Evolutionary conservation across 2,797 vertebrate species (phyloP).

Genomic region (Staurois parvus): DNA sequence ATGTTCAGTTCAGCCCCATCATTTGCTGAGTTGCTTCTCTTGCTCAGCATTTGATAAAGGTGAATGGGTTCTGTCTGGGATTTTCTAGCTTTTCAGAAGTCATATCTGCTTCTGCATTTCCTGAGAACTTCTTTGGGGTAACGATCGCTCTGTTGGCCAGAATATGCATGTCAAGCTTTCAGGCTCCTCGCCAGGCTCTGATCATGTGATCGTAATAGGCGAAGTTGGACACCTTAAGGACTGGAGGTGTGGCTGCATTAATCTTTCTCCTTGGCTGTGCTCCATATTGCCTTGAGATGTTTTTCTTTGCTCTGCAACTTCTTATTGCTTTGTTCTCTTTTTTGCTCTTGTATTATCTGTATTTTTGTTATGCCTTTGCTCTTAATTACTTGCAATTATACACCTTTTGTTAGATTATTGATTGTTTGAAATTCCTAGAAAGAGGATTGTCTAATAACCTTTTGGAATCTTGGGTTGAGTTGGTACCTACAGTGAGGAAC

Average conservation of each 20-base stretch:
- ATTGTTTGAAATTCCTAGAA: too few species aligned
- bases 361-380: neutral
- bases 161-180: constrained; percentile 34
- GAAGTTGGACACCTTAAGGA: neutral
- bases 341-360: neutral
- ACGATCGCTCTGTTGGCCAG: neutral
- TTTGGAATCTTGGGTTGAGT: too few species aligned
- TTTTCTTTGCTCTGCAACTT: neutral
- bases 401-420: neutral
- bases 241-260: neutral
- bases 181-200: constrained; percentile 56
- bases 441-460: too few species aligned
- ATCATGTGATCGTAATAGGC: neutral
- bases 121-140: neutral
- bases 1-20: too few species aligned
- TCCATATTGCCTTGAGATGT: neutral
- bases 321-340: neutral
- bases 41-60: too few species aligned
- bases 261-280: neutral
- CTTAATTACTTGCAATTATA: too few species aligned
- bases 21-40: too few species aligned
- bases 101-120: constrained; percentile 5
- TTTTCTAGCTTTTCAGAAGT: constrained; percentile 68
- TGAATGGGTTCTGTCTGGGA: constrained; percentile 77
- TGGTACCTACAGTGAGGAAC: too few species aligned